Base-by-base conservation (phyloP, 2,113 vertebrate species). In the Emydura subglobosa region DNA sequence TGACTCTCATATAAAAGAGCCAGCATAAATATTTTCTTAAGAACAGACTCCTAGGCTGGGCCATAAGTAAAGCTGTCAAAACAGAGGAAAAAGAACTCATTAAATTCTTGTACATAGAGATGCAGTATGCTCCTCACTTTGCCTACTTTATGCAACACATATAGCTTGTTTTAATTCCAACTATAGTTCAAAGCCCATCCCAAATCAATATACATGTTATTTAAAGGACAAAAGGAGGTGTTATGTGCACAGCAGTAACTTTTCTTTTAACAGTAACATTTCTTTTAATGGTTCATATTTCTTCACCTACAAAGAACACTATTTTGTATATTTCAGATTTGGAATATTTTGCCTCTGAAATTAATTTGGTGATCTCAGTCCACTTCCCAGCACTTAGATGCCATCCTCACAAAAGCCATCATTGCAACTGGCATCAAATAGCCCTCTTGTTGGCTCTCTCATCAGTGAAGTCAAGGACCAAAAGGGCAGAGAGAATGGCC, bases 11-110 rank as follows among this genome's bases (percentile, higher is more conserved):
- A 72, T 49, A 1, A 88, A 86, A 91, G 87, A 92, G 68, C 93
- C 92, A 96, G 94, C 88, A 95, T 79, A 87, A 93, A 61, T 91
- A 95, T 82, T 97, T 94, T 90, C 92, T 95, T 80, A 80, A 0
- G 3, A 76, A 55, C 82, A 87, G 79, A 51, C 92, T 94, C 50
- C 92, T 79, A 68, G 54, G 76, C 87, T 9, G 53, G 83, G 59
- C 61, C 65, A 47, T 4, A 8, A 90, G 6, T 49, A 81, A 83
- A 96, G 65, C 79, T 94, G 57, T 68, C 83, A 13, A 25, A 50
- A 72, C 25, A 61, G 53, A 2, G 50, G 31, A 4, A 34, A 24
- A 50, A 10, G 13, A 10, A 24, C 10, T 12, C 21, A 53, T 21
- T 42, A 1, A 34, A 86, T 51, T 91, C 50, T 4, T 82, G 79